Evolutionary conservation across 2,888 invertebrate genomes (phyloP), one percentile per base, ranked within the genome.

Genomic region (Pandemis heparana): DNA sequence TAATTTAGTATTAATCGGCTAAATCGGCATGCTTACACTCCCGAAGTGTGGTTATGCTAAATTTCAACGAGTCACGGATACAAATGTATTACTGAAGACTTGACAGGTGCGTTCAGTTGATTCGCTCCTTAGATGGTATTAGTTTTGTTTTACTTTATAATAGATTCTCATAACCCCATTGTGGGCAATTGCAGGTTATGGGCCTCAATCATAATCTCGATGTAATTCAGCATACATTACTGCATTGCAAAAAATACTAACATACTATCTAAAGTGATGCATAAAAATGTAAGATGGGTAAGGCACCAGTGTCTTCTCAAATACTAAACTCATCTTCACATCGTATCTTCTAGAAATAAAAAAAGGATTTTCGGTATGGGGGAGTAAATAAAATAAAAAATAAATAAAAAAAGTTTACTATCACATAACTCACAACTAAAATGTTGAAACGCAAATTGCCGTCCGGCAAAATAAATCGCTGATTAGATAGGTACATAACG

Each of bases 361-460:
- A 46, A 62, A 62, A 18, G 8, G 38, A 38, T 7, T 14, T 41
- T 14, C 14, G 39, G 41, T 43, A 32, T 46, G 66, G 60, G 60
- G 46, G 79, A 80, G 82, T 81, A 85, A 88, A 89, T 85, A 82
- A 83, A 83, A 80, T 76, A 83, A 80, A 76, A 76, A 77, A 77
- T 80, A 81, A 80, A 82, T 84, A 87, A 85, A 87, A 87, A 89
- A 90, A 86, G 78, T 80, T 92, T 91, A 91, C 90, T 92, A 83
- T 83, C 75, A 84, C 89, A 88, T 88, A 89, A 82, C 78, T 85
- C 85, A 87, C 84, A 85, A 82, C 79, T 79, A 76, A 77, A 78
- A 76, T 76, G 74, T 68, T 71, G 68, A 76, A 77, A 77, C 75
- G 77, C 71, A 75, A 80, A 80, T 46, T 53, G 53, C 10, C 64